Evolutionary conservation across 2,888 invertebrate genomes (phyloP).

Genomic region (Thereva unica): DNA sequence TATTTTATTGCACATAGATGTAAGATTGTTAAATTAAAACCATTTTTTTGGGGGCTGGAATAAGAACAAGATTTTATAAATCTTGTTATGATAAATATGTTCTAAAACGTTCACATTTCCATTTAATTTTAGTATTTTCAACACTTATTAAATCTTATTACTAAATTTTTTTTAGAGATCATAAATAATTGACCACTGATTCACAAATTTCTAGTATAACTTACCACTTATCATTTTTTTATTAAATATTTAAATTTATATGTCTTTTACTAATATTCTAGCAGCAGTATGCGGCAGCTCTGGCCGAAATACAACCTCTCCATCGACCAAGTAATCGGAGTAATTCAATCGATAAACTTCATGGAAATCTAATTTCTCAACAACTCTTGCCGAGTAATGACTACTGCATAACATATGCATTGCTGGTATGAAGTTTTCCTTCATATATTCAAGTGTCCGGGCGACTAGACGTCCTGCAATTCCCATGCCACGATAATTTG

Average conservation of each 20-base stretch:
- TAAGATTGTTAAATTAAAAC: too few species aligned
- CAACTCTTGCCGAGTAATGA: slow-evolving; percentile 73
- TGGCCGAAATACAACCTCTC: slow-evolving; percentile 68
- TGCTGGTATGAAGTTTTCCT: slow-evolving; percentile 57
- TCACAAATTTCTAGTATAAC: not conserved
- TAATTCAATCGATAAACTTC: slow-evolving; percentile 69
- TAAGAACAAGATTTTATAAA: too few species aligned
- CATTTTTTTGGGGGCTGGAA: too few species aligned
- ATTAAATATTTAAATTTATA: slow-evolving; percentile 45
- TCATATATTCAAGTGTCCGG: slow-evolving; percentile 53
- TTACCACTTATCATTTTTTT: not conserved
- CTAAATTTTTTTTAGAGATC: too few species aligned
- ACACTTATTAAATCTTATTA: too few species aligned
- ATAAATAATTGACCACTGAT: not conserved
- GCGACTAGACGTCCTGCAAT: slow-evolving; percentile 56
- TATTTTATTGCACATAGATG: too few species aligned
- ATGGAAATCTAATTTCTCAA: slow-evolving; percentile 72
- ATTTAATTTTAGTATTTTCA: too few species aligned
- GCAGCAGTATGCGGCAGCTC: slow-evolving; percentile 67
- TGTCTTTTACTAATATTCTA: slow-evolving; percentile 63
- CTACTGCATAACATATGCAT: slow-evolving; percentile 77
- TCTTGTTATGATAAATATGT: too few species aligned
- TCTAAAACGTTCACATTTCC: too few species aligned
- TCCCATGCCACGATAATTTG: slow-evolving; percentile 55
- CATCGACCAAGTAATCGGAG: slow-evolving; percentile 66